These are phyloP conservation scores for Paratilapia polleni DNA, from an alignment of 2,113 vertebrate genomes.

Conservation along the genomic window DNA sequence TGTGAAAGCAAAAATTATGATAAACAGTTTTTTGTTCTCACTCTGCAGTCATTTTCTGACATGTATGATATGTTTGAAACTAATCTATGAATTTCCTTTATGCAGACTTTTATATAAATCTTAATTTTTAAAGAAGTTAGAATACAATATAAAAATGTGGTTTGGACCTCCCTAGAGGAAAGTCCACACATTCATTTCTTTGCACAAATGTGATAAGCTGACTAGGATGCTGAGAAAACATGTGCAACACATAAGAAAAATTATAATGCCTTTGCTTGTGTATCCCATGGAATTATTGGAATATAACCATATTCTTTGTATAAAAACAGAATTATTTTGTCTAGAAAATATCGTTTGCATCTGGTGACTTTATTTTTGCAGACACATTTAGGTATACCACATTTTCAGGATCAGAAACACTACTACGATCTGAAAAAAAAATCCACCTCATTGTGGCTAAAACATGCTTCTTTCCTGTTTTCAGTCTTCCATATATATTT, in stretches of 20 bases:
- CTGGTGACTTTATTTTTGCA: neutral
- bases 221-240: neutral
- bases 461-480: slow-evolving; percentile 5
- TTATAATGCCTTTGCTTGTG: neutral
- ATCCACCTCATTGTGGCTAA: neutral
- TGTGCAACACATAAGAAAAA: too few relatives aligned
- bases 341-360: neutral
- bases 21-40: neutral
- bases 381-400: neutral
- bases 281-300: neutral
- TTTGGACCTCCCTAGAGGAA: neutral
- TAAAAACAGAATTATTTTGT: slow-evolving; percentile 7
- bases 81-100: neutral
- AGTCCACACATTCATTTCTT: neutral
- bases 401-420: slow-evolving; percentile 2
- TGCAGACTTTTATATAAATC: neutral
- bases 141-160: too few relatives aligned
- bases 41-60: neutral
- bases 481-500: slow-evolving; percentile 16
- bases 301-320: neutral
- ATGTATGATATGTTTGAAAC: neutral
- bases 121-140: too few relatives aligned
- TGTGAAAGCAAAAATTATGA: neutral
- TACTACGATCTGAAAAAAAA: neutral
- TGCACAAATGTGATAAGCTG: neutral